Evolutionary conservation across 2,113 vertebrate species (phyloP).

Genomic region (Choloepus hoffmanni): DNA sequence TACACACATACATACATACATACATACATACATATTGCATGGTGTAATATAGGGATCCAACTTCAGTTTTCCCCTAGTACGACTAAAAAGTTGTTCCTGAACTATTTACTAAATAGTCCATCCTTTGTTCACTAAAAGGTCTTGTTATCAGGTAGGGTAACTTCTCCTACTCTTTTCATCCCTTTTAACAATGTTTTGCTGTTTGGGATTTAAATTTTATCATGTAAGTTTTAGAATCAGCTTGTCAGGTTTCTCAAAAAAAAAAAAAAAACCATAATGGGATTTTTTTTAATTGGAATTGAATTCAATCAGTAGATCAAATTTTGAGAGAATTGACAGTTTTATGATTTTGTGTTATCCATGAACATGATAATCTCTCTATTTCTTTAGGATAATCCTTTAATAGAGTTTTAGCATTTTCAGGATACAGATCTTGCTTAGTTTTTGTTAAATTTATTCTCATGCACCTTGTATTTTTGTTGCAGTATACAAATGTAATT

Average conservation of each 20-base stretch:
- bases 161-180: background rate
- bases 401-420: slow-evolving; percentile 21
- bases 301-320: background rate
- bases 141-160: background rate
- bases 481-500: background rate
- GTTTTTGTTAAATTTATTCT: background rate
- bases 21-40: background rate
- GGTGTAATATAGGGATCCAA: background rate
- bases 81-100: slow-evolving; percentile 12
- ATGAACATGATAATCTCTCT: background rate
- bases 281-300: slow-evolving; percentile 23
- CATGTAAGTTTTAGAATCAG: background rate
- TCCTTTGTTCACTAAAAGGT: background rate
- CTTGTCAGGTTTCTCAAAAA: background rate
- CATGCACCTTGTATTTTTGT: background rate
- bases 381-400: background rate
- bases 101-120: background rate
- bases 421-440: background rate
- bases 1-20: too few species aligned
- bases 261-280: background rate
- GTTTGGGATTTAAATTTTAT: background rate
- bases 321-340: background rate
- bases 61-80: background rate
- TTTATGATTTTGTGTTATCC: background rate
- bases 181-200: background rate